Percentiles rank a stretch among this genome's conserved stretches.
phyloP scores from a whole-genome alignment of 2,113 vertebrate species.

The Channa maculata region DNA sequence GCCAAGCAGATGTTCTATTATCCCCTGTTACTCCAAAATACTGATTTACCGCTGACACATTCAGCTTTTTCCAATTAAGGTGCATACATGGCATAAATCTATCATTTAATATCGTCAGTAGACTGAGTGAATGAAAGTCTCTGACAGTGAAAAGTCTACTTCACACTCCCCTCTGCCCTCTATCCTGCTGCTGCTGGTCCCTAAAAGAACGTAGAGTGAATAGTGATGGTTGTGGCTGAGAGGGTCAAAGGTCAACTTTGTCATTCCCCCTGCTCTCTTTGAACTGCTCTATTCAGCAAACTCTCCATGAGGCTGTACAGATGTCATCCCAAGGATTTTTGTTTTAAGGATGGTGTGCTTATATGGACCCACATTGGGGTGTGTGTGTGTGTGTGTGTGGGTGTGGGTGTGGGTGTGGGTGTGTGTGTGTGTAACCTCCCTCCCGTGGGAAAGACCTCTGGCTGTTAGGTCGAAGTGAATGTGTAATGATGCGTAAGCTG shows the following conservation, averaged over 20 bases:
- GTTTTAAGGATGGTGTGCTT: slow-evolving; percentile 10
- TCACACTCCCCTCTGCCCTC: slow-evolving; percentile 6
- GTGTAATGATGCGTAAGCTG: slow-evolving; percentile 67
- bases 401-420: slow-evolving; percentile 26
- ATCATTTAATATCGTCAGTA: neutral
- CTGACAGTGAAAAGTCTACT: slow-evolving; percentile 15
- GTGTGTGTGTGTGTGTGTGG: neutral
- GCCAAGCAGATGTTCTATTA: slow-evolving; percentile 64
- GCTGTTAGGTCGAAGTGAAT: slow-evolving; percentile 53
- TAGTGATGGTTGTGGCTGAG: neutral
- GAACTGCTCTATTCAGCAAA: slow-evolving; percentile 10
- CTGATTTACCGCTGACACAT: neutral
- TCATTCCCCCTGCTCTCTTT: slow-evolving; percentile 21
- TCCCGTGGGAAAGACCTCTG: slow-evolving; percentile 75
- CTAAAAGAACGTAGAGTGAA: slow-evolving; percentile 22
- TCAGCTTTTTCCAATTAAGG: fast-evolving
- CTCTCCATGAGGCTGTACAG: slow-evolving; percentile 45
- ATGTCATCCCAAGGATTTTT: slow-evolving; percentile 36
- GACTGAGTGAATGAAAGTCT: neutral
- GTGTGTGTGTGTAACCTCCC: slow-evolving; percentile 27
- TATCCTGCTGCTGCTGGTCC: slow-evolving; percentile 27
- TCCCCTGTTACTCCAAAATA: slow-evolving; percentile 8
- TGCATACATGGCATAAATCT: neutral
- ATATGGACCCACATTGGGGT: neutral
- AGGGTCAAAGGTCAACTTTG: slow-evolving; percentile 59